Conservation (phyloP, 2,797 vertebrate genomes). For the Gila robusta region DNA sequence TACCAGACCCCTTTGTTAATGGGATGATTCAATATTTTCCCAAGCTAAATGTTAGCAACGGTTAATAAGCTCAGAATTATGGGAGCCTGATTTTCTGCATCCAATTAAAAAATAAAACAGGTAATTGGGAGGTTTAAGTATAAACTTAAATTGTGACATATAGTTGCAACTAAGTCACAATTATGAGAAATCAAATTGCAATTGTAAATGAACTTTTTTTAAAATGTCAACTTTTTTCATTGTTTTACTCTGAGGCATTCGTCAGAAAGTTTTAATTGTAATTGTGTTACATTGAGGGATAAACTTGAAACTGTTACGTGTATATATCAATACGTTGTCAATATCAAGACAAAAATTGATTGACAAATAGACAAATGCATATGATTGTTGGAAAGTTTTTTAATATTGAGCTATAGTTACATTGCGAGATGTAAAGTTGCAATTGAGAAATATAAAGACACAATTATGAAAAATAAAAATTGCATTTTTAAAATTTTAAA, state of each 20-base stretch:
- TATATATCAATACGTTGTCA: too few species aligned
- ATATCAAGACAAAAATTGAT: too few species aligned
- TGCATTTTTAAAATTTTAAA: background rate
- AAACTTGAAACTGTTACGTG: too few species aligned
- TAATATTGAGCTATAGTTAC: background rate
- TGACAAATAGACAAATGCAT: too few species aligned
- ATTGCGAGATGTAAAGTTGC: background rate
- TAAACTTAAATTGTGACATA: background rate
- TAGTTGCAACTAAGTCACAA: background rate
- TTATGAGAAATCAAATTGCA: background rate
- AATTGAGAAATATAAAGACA: too few species aligned
- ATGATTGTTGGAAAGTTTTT: background rate
- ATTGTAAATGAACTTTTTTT: background rate
- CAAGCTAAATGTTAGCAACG: background rate
- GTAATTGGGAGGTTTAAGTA: background rate
- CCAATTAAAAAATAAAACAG: background rate
- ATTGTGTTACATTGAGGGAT: too few species aligned
- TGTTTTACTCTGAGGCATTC: background rate
- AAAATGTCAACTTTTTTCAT: background rate
- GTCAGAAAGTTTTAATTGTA: background rate
- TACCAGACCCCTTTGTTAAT: background rate
- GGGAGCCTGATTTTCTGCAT: background rate
- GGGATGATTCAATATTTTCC: background rate
- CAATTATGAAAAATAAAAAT: too few species aligned
- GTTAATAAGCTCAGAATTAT: background rate